Percentiles rank a stretch among this genome's conserved stretches.
Evolutionary conservation across 1,140 invertebrate genomes (phyloP).

Genomic region (Bombyx mori): ASM3026992v2 NC_085123.1:6322001-6322500

Average conservation of each 20-base stretch:
- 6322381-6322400: constrained; percentile 61
- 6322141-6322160: constrained; percentile 58
- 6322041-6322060: constrained; percentile 65
- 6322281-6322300: constrained; percentile 57
- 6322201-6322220: constrained; percentile 55
- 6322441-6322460: constrained; percentile 69
- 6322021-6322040: constrained; percentile 32
- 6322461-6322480: constrained; percentile 64
- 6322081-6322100: constrained; percentile 48
- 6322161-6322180: constrained; percentile 32
- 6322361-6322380: constrained; percentile 64
- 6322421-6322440: constrained; percentile 72
- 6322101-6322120: constrained; percentile 56
- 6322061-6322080: constrained; percentile 37
- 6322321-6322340: constrained; percentile 60
- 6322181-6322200: constrained; percentile 14
- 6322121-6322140: constrained; percentile 56
- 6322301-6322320: constrained; percentile 62
- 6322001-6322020: constrained; percentile 29
- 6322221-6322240: constrained; percentile 56
- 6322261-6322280: constrained; percentile 58
- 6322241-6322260: constrained; percentile 51
- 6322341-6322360: constrained; percentile 64
- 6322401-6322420: constrained; percentile 71
- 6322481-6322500: constrained; percentile 57